These are phyloP conservation scores for Lophius americanus DNA, from an alignment of 2,797 vertebrate genomes.

Conservation along the genomic window DNA sequence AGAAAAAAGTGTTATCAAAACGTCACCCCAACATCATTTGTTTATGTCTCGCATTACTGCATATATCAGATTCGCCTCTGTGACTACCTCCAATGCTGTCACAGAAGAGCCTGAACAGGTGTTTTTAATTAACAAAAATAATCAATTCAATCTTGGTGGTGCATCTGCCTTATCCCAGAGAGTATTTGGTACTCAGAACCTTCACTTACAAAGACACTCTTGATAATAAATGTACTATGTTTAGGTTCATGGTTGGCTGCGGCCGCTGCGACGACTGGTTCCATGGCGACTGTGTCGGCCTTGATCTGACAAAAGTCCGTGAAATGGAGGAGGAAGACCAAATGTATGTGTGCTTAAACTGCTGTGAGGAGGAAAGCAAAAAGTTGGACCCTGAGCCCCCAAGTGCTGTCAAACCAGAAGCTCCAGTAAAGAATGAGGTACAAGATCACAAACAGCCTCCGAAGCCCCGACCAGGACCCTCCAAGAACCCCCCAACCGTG, in stretches of 20 bases:
- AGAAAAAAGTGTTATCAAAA: too few relatives aligned
- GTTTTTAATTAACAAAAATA: too few relatives aligned
- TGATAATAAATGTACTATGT: background rate
- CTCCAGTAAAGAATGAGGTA: constrained; percentile 59
- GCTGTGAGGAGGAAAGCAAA: constrained; percentile 93
- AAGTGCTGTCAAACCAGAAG: constrained; percentile 62
- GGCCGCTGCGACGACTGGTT: constrained; percentile 99
- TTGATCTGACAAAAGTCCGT: constrained; percentile 93
- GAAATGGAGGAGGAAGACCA: constrained; percentile 98
- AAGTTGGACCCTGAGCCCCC: constrained; percentile 77
- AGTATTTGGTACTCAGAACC: background rate
- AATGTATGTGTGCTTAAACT: constrained; percentile 96
- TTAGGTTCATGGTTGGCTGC: constrained; percentile 98
- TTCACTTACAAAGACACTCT: constrained; percentile 1
- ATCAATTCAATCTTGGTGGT: too few relatives aligned
- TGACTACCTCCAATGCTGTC: too few relatives aligned
- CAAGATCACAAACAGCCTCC: constrained; percentile 79
- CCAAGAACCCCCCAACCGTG: constrained; percentile 73
- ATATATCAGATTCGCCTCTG: too few relatives aligned
- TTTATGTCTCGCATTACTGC: too few relatives aligned
- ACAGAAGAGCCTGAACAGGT: too few relatives aligned
- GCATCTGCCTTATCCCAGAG: background rate
- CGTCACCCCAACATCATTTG: too few relatives aligned
- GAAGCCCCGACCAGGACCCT: constrained; percentile 80
- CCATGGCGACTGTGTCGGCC: constrained; percentile 96